These are phyloP conservation scores for Pogonomyrmex californicus DNA, from an alignment of 1,140 invertebrate species.

Conservation along the genomic window DNA sequence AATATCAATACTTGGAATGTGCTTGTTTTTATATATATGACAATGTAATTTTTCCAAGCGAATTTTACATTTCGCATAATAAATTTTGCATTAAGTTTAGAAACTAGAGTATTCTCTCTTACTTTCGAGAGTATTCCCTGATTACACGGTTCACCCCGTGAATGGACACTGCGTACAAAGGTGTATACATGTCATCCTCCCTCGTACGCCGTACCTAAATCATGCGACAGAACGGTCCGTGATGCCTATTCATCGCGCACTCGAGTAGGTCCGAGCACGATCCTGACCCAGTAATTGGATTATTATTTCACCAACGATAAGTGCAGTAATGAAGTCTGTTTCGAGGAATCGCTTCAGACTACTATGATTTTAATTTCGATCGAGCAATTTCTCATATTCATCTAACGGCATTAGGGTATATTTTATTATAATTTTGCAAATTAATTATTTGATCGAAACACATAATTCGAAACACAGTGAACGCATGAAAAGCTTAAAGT, in stretches of 20 bases:
- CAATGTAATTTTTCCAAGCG: not conserved
- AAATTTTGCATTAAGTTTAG: not conserved
- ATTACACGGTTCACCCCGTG: conserved; percentile 54
- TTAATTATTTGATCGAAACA: not conserved
- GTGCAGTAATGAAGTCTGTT: conserved; percentile 55
- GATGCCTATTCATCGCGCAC: conserved; percentile 66
- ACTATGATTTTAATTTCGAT: conserved; percentile 24
- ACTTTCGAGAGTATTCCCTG: not conserved
- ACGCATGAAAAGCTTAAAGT: not conserved
- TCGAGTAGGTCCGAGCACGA: conserved; percentile 67
- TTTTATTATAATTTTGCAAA: not conserved
- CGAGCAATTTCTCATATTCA: not conserved
- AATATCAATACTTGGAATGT: not conserved
- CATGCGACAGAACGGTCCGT: conserved; percentile 66
- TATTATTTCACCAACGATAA: conserved; percentile 64
- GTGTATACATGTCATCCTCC: conserved; percentile 36
- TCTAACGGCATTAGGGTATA: not conserved
- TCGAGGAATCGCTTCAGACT: conserved; percentile 24
- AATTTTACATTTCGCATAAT: not conserved
- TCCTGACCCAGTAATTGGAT: conserved; percentile 72
- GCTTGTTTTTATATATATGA: not conserved
- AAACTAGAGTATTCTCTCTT: not conserved
- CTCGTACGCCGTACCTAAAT: conserved; percentile 63
- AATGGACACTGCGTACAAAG: conserved; percentile 49
- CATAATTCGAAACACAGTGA: not conserved